Percentiles rank a stretch among this genome's conserved stretches.
Evolutionary conservation across 30 jellyfish, hydroid and myxozoan species (phyloP).

Genomic region (Phacellophora camtschatica): DNA sequence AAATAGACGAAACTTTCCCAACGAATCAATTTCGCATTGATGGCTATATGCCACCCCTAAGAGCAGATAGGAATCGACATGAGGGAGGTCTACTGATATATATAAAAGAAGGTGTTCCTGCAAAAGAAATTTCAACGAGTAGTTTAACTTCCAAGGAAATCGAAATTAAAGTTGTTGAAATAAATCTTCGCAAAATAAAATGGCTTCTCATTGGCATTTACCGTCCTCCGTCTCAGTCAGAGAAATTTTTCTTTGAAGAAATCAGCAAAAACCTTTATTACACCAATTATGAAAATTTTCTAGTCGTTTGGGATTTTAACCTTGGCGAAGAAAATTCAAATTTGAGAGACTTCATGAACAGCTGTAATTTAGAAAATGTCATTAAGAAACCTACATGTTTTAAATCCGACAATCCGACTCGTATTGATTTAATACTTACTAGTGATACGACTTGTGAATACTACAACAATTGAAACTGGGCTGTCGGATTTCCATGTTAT

Average conservation of each 20-base stretch:
- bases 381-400: slow-evolving; percentile 24
- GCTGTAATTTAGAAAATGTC: neutral
- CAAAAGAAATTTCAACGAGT: neutral
- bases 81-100: slow-evolving; percentile 40
- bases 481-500: slow-evolving; percentile 20
- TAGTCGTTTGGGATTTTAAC: slow-evolving; percentile 20
- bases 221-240: slow-evolving; percentile 51
- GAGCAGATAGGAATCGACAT: slow-evolving; percentile 32
- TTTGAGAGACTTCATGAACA: neutral
- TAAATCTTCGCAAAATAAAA: slow-evolving; percentile 15
- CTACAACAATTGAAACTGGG: slow-evolving; percentile 30
- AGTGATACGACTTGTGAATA: slow-evolving; percentile 1
- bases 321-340: neutral
- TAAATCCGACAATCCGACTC: slow-evolving; percentile 11
- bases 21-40: slow-evolving; percentile 18
- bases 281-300: slow-evolving; percentile 11
- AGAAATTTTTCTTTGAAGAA: neutral
- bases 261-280: neutral
- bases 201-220: slow-evolving; percentile 30
- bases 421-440: slow-evolving; percentile 29
- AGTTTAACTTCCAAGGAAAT: neutral
- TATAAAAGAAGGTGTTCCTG: slow-evolving; percentile 45
- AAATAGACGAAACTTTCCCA: slow-evolving; percentile 38
- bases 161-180: slow-evolving; percentile 9
- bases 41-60: slow-evolving; percentile 52